Percentiles rank a stretch among this genome's conserved stretches.
phyloP scores from a whole-genome alignment of 2,113 vertebrate genomes.

The Nycticryphes semicollaris region DNA sequence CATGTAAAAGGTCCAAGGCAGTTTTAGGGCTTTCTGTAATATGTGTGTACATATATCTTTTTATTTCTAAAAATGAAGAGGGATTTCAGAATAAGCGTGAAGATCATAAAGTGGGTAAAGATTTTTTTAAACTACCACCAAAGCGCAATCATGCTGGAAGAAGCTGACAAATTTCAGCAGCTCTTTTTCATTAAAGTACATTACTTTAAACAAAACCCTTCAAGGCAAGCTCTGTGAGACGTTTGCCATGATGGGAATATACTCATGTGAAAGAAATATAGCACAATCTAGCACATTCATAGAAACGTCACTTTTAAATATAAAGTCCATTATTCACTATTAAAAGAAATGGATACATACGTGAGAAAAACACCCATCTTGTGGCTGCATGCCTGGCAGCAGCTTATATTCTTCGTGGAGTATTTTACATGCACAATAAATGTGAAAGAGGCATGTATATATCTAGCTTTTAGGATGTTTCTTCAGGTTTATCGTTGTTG shows the following conservation, averaged over 20 bases:
- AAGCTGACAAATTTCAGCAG: conserved; percentile 67
- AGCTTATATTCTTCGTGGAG: conserved; percentile 10
- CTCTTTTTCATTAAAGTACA: conserved; percentile 68
- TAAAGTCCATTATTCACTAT: conserved; percentile 68
- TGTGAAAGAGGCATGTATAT: conserved; percentile 2
- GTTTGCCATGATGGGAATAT: conserved; percentile 52
- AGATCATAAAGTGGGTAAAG: conserved; percentile 44
- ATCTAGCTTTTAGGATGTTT: conserved; percentile 44
- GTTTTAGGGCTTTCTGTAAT: conserved; percentile 2
- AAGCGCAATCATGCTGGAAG: conserved; percentile 39
- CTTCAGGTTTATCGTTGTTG: conserved; percentile 1
- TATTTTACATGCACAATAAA: conserved; percentile 52
- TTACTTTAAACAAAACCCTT: conserved; percentile 65
- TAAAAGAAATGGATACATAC: conserved; percentile 62
- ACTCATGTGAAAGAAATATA: conserved; percentile 65
- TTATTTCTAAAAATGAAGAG: conserved; percentile 49
- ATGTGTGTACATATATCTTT: neutral
- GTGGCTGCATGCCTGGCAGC: conserved; percentile 30
- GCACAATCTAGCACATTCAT: conserved; percentile 64
- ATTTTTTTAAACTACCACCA: conserved; percentile 40
- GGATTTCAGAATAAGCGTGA: conserved; percentile 24
- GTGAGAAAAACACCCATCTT: conserved; percentile 38
- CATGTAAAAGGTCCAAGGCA: neutral
- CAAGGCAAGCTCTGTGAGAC: conserved; percentile 65
- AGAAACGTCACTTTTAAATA: conserved; percentile 66